These are phyloP conservation scores for Schizothorax lantsangensis DNA, from an alignment of 2,797 vertebrate genomes.

Conservation along the genomic window DNA sequence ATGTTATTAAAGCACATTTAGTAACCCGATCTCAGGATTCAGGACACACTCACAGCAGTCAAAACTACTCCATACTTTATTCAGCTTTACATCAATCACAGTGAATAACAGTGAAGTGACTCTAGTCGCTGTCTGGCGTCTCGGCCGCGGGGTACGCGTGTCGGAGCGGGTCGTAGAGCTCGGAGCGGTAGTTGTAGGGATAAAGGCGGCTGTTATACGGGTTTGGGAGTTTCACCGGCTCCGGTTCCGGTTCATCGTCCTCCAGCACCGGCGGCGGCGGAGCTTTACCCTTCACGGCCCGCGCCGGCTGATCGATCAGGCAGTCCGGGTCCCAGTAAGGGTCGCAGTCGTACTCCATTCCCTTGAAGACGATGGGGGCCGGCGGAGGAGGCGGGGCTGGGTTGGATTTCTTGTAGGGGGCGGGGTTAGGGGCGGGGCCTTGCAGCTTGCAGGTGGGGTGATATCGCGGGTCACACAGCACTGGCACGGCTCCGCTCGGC, in stretches of 20 bases:
- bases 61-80: not conserved
- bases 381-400: slow-evolving; percentile 60
- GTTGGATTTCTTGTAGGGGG: slow-evolving; percentile 35
- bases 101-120: not conserved
- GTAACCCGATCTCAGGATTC: not conserved
- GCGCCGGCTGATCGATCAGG: slow-evolving; percentile 78
- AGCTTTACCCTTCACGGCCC: slow-evolving; percentile 70
- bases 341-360: slow-evolving; percentile 83
- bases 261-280: slow-evolving; percentile 61
- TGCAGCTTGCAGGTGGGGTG: slow-evolving; percentile 75
- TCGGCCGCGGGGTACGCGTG: slow-evolving; percentile 71
- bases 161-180: slow-evolving; percentile 77
- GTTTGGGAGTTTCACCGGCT: slow-evolving; percentile 63
- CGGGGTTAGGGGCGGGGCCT: slow-evolving; percentile 68
- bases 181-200: slow-evolving; percentile 70
- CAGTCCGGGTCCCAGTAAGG: slow-evolving; percentile 86
- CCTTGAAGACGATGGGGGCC: slow-evolving; percentile 72
- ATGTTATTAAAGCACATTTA: too few relatives aligned
- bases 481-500: slow-evolving; percentile 74
- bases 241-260: slow-evolving; percentile 64
- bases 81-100: not conserved
- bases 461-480: slow-evolving; percentile 81
- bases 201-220: slow-evolving; percentile 55
- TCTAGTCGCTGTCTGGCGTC: not conserved
- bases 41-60: not conserved